Evolutionary conservation across 2,888 invertebrate genomes (phyloP).

Genomic region (Abrostola tripartita): DNA sequence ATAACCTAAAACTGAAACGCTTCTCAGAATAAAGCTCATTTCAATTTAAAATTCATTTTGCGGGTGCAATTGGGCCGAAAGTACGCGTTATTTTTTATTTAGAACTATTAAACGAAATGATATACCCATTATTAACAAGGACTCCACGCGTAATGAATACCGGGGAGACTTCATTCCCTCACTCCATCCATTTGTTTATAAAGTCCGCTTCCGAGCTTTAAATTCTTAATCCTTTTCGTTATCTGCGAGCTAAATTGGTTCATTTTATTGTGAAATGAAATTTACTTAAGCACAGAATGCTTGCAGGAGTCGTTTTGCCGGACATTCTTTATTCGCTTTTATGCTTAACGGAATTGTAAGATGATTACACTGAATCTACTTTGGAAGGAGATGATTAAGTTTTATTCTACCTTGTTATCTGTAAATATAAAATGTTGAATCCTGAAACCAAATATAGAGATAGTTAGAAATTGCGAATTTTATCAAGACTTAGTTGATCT

Average conservation of each 20-base stretch:
- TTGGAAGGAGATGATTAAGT: slow-evolving; percentile 17
- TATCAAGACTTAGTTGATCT: too few relatives aligned
- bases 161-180: slow-evolving; percentile 54
- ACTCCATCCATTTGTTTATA: slow-evolving; percentile 67
- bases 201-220: slow-evolving; percentile 59
- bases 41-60: too few relatives aligned
- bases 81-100: background rate
- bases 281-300: slow-evolving; percentile 34
- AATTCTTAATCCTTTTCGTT: slow-evolving; percentile 67
- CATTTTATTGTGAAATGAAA: slow-evolving; percentile 62
- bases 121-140: slow-evolving; percentile 19
- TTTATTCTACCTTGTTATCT: slow-evolving; percentile 4
- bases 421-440: slow-evolving; percentile 7
- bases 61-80: background rate
- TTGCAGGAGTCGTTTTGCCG: slow-evolving; percentile 10
- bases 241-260: slow-evolving; percentile 69
- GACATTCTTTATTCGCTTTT: slow-evolving; percentile 33
- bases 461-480: too few relatives aligned
- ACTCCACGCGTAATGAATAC: slow-evolving; percentile 65
- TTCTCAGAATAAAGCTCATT: too few relatives aligned
- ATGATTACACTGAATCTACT: slow-evolving; percentile 25
- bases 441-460: background rate
- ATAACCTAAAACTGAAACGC: too few relatives aligned
- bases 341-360: slow-evolving; percentile 15
- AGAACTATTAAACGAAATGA: slow-evolving; percentile 6